These are phyloP conservation scores for Autographa pulchrina DNA, from an alignment of 2,888 invertebrate genomes.

Conservation along the genomic window DNA sequence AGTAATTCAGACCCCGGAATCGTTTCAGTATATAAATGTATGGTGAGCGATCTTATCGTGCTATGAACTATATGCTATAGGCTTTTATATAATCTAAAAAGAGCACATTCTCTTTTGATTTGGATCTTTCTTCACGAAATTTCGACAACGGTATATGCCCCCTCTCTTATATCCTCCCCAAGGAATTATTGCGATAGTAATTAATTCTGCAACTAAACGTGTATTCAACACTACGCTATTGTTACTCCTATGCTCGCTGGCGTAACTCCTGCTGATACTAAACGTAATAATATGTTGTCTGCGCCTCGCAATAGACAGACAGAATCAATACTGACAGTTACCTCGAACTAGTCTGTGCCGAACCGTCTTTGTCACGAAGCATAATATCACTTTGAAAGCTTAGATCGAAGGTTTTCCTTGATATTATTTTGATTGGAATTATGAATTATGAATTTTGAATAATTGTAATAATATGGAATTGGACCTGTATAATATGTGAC, in stretches of 20 bases:
- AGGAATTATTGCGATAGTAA: neutral
- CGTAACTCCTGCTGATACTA: constrained; percentile 1
- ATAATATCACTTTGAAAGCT: neutral
- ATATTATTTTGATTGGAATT: too few species aligned
- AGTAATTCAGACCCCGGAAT: too few species aligned
- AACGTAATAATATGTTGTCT: constrained; percentile 3
- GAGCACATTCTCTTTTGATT: too few species aligned
- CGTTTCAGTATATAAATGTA: too few species aligned
- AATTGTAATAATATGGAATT: too few species aligned
- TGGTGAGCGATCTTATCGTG: too few species aligned
- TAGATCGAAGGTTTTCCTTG: neutral
- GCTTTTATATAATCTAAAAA: too few species aligned
- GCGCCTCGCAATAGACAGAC: neutral
- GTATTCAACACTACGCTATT: constrained; percentile 4
- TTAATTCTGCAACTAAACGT: constrained; percentile 1
- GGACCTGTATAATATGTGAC: too few species aligned
- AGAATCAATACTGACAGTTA: neutral
- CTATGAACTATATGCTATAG: too few species aligned
- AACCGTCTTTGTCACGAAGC: neutral
- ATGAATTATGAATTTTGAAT: too few species aligned
- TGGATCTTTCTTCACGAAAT: neutral
- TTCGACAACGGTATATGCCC: too few species aligned
- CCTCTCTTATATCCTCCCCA: neutral
- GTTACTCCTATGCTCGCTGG: neutral
- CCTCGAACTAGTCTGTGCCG: neutral